Base-by-base conservation (phyloP, 2,797 vertebrate genomes). In the Babyrousa celebensis region DNA sequence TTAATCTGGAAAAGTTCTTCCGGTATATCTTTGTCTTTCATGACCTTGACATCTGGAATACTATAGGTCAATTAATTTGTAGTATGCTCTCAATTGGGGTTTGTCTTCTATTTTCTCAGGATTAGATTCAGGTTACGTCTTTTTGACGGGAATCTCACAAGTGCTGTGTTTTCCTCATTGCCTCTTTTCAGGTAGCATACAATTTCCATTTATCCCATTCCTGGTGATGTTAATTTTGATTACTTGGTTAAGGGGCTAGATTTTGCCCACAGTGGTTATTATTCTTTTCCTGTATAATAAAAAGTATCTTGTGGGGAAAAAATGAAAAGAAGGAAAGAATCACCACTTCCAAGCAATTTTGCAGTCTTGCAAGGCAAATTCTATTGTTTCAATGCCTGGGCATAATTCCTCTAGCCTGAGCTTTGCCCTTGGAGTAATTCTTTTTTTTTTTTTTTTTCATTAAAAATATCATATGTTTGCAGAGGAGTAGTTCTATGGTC, bases 91-190 rank as follows among this genome's bases (percentile, higher is more conserved):
- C 60, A 29, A 78, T 67, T 77, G 84, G 63, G 21, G 12, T 94
- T 90, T 86, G 52, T 32, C 80, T 79, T 65, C 4, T 43, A 58
- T 91, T 90, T 94, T 67, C 65, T 92, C 75, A 43, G 62, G 60
- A 79, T 80, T 65, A 43, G 43, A 71, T 68, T 91, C 27, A 67
- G 25, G 36, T 83, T 74, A 48, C 54, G 7, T 68, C 40, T 60
- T 92, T 83, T 93, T 80, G 48, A 79, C 40, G 67, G 68, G 43
- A 77, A 71, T 85, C 68, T 79, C 74, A 65, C n/a, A 78, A 52
- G 52, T 25, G 58, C 21, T 27, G 5, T 70, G 21, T 71, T 92
- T 32, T 72, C 77, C 52, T 93, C 90, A 4, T 32, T 85, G 43
- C 17, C 27, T 80, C 40, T 58, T 80, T 58, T 67, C 43, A 29